These are phyloP conservation scores for Fulmarus glacialis DNA, from an alignment of 2,113 vertebrate species.

Conservation along the genomic window DNA sequence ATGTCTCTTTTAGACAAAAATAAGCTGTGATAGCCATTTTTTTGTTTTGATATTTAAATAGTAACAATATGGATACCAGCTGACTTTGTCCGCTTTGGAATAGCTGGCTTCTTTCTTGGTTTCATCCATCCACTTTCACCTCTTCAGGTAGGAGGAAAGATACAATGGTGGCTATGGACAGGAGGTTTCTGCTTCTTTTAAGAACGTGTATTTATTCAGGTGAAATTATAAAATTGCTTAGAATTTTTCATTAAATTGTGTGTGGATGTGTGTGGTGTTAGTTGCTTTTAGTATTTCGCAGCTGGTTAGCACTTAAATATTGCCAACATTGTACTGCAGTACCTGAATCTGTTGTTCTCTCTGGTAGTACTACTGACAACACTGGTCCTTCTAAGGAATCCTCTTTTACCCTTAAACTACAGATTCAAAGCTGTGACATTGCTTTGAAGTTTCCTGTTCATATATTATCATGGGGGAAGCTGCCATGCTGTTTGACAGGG, in stretches of 20 bases:
- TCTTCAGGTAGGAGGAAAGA: background rate
- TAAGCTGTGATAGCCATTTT: background rate
- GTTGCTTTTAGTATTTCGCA: background rate
- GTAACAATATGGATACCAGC: background rate
- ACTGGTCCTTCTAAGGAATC: background rate
- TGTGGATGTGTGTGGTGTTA: background rate
- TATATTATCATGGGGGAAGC: background rate
- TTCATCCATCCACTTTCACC: background rate
- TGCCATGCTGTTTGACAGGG: background rate
- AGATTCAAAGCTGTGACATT: background rate
- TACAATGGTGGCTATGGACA: background rate
- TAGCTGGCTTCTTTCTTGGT: background rate
- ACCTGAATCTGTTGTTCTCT: background rate
- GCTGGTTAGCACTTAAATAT: background rate
- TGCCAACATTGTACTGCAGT: background rate
- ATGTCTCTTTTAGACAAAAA: background rate
- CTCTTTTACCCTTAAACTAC: background rate
- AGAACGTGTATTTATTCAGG: background rate
- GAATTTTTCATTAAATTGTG: background rate
- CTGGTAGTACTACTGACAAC: background rate
- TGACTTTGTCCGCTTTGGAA: background rate
- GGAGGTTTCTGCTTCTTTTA: background rate
- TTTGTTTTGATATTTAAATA: background rate
- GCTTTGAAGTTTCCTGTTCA: slow-evolving; percentile 24
- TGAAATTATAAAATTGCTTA: background rate